phyloP scores from a whole-genome alignment of 2,113 vertebrate genomes.

The Ifrita kowaldi region DNA sequence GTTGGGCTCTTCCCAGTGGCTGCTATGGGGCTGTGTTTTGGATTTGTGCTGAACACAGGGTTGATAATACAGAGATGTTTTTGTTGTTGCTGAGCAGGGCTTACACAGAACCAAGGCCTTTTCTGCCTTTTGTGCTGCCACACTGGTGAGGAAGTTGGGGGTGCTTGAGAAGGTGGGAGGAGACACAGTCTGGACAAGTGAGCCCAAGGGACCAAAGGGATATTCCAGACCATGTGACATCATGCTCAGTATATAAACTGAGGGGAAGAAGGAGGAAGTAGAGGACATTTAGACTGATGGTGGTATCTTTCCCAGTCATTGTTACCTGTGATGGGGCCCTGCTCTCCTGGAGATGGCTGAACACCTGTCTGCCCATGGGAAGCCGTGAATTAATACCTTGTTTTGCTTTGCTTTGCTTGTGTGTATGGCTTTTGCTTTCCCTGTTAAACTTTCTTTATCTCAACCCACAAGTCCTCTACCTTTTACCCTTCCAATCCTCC shows the following conservation, averaged over 20 bases:
- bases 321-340: not conserved
- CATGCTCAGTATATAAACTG: too few species aligned
- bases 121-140: accelerated
- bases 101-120: not conserved
- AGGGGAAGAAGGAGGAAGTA: not conserved
- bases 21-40: accelerated
- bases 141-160: accelerated
- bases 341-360: not conserved
- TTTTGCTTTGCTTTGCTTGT: not conserved
- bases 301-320: not conserved
- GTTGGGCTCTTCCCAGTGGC: not conserved
- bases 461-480: not conserved
- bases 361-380: not conserved
- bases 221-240: not conserved
- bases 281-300: not conserved
- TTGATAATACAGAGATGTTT: not conserved
- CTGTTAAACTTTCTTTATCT: not conserved
- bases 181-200: not conserved
- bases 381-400: not conserved
- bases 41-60: not conserved
- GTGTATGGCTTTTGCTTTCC: not conserved
- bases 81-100: not conserved
- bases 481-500: not conserved
- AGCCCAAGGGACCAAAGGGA: not conserved
- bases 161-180: not conserved